phyloP scores from a whole-genome alignment of 2,888 invertebrate species.

The Nowickia ferox region DNA sequence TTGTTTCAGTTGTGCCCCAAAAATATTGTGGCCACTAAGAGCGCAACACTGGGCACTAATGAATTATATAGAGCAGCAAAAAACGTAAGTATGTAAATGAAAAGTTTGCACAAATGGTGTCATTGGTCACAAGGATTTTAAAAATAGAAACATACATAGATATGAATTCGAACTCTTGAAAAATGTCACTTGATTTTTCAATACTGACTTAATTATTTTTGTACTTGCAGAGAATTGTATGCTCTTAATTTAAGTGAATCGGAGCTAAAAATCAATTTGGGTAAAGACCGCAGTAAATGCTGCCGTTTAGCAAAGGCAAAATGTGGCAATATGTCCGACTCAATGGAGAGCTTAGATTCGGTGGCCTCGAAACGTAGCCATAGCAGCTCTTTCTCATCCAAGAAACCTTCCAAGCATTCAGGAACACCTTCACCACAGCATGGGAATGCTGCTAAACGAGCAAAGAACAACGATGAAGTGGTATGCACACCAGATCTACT shows the following conservation, averaged over 20 bases:
- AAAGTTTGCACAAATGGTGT: neutral
- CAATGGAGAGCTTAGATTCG: slow-evolving; percentile 79
- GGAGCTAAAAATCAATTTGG: slow-evolving; percentile 76
- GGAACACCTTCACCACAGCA: slow-evolving; percentile 61
- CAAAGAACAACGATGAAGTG: slow-evolving; percentile 83
- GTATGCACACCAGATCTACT: slow-evolving; percentile 86
- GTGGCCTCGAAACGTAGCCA: slow-evolving; percentile 77
- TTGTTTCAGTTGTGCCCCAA: slow-evolving; percentile 89
- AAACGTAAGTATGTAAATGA: slow-evolving; percentile 76
- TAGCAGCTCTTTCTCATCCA: slow-evolving; percentile 72
- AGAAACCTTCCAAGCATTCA: slow-evolving; percentile 72
- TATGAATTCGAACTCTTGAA: neutral
- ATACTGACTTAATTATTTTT: slow-evolving; percentile 4
- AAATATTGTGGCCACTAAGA: slow-evolving; percentile 86
- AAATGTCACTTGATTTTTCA: neutral
- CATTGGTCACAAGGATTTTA: neutral
- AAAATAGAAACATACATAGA: neutral
- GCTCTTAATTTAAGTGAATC: slow-evolving; percentile 76
- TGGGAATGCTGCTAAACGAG: slow-evolving; percentile 74
- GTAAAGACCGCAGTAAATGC: slow-evolving; percentile 79
- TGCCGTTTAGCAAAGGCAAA: slow-evolving; percentile 80
- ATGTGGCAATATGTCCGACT: slow-evolving; percentile 79
- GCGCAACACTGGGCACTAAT: slow-evolving; percentile 89
- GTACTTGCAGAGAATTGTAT: slow-evolving; percentile 75
- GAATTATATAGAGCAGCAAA: slow-evolving; percentile 87